Percentiles rank a stretch among this genome's conserved stretches.
Evolutionary conservation across 1,140 invertebrate species (phyloP).

Genomic region (Drosophila tropicalis): DNA sequence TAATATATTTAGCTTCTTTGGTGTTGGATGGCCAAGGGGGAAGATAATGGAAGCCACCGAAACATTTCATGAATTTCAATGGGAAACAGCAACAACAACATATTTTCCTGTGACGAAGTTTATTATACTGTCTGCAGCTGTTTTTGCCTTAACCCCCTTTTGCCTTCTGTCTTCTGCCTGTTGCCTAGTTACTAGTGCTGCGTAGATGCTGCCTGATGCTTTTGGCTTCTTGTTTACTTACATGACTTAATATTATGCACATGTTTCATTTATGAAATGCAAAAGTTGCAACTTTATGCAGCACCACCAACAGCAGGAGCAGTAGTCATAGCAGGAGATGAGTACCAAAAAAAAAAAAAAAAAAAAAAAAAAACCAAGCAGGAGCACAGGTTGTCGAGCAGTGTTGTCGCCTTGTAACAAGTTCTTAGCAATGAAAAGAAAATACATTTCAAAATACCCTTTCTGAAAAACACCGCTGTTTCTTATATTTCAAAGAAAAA

Average conservation of each 20-base stretch:
- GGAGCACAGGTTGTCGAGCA: neutral
- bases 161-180: neutral
- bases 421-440: neutral
- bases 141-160: neutral
- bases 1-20: constrained; percentile 13
- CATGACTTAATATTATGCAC: constrained; percentile 73
- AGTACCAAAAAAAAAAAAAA: neutral
- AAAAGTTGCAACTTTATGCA: constrained; percentile 67
- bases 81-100: constrained; percentile 25
- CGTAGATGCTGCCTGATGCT: neutral
- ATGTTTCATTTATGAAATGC: constrained; percentile 81
- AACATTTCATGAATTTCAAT: constrained; percentile 64
- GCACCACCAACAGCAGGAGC: neutral
- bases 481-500: no score
- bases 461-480: neutral
- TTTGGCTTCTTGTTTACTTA: constrained; percentile 50
- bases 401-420: constrained; percentile 15
- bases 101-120: constrained; percentile 33
- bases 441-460: neutral
- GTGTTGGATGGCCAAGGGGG: neutral
- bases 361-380: neutral
- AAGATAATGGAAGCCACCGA: neutral
- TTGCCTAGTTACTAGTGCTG: constrained; percentile 14
- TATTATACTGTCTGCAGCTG: constrained; percentile 19
- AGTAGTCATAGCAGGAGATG: neutral